Conservation (phyloP, 2,797 vertebrate species). For the Acridotheres tristis region DNA sequence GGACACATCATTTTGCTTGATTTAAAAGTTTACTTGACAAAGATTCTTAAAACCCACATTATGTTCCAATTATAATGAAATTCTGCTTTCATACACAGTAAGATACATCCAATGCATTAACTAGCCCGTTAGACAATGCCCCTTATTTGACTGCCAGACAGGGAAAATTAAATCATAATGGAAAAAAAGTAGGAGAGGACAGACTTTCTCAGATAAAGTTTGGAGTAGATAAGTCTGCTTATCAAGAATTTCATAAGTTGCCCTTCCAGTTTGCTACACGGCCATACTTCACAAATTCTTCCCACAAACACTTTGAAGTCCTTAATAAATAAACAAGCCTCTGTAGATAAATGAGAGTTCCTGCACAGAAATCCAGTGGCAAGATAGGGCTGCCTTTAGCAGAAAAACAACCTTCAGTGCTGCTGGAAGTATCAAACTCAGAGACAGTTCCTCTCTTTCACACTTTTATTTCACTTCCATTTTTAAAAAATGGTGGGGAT, state of each 20-base stretch:
- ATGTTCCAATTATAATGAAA: background rate
- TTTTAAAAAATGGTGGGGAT: background rate
- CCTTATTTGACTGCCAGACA: background rate
- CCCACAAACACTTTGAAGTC: background rate
- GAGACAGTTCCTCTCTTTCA: background rate
- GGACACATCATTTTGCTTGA: background rate
- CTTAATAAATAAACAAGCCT: background rate
- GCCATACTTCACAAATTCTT: background rate
- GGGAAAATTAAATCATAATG: background rate
- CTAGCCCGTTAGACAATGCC: fast-evolving
- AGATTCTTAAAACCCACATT: background rate
- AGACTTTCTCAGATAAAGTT: background rate
- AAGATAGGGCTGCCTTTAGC: background rate
- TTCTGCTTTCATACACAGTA: background rate
- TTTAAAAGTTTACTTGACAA: background rate
- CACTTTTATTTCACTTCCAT: background rate
- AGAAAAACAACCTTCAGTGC: background rate
- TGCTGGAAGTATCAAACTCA: background rate
- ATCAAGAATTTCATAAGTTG: background rate
- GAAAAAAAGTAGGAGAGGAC: background rate
- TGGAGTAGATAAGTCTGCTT: background rate
- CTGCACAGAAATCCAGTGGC: background rate
- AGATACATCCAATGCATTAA: background rate
- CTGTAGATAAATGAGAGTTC: background rate
- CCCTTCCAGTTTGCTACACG: background rate